phyloP scores from a whole-genome alignment of 2,888 invertebrate species.

The Aspidiotus rigidus region DNA sequence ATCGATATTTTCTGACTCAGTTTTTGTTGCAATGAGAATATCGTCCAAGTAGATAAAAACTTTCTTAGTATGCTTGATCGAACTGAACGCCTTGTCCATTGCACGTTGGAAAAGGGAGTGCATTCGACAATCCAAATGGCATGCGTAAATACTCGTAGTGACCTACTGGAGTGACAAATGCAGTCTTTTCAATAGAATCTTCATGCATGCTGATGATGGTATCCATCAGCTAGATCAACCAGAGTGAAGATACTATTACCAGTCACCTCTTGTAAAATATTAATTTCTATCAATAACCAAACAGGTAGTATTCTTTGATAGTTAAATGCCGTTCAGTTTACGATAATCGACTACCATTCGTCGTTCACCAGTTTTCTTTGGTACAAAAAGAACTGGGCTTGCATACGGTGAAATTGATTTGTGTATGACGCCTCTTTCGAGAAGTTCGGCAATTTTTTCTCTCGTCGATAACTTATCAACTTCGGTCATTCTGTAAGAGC shows the following conservation, averaged over 20 bases:
- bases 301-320: too few species aligned
- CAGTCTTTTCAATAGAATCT: neutral
- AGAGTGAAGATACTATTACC: neutral
- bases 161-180: neutral
- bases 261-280: too few species aligned
- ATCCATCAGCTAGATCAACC: neutral
- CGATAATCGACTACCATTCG: too few species aligned
- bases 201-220: neutral
- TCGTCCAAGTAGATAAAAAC: neutral
- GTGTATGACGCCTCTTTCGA: too few species aligned
- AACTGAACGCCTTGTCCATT: neutral
- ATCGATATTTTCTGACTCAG: neutral
- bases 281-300: too few species aligned
- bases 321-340: too few species aligned
- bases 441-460: too few species aligned
- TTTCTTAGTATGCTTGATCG: neutral
- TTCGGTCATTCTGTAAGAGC: too few species aligned
- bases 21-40: neutral
- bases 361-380: too few species aligned
- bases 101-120: neutral
- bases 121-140: neutral
- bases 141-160: conserved; percentile 1
- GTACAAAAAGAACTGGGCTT: too few species aligned
- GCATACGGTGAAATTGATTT: too few species aligned
- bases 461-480: too few species aligned